These are phyloP conservation scores for Torymus texanus DNA, from an alignment of 2,888 invertebrate species.

Conservation along the genomic window DNA sequence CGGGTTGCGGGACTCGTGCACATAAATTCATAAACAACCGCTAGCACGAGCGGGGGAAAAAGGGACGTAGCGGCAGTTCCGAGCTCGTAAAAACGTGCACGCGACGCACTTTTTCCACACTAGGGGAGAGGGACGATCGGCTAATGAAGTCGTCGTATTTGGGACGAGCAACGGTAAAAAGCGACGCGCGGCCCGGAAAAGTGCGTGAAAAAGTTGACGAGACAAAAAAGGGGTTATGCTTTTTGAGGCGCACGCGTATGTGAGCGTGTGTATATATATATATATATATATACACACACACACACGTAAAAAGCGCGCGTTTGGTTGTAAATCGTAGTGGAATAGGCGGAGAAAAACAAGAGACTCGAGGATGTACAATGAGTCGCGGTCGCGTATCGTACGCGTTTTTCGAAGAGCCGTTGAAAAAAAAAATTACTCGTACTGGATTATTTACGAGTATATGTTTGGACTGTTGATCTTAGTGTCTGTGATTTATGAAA, in stretches of 20 bases:
- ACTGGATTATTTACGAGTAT: not conserved
- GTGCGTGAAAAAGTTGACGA: not conserved
- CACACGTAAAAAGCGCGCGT: not conserved
- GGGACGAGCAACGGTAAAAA: conserved; percentile 48
- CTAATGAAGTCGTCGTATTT: conserved; percentile 28
- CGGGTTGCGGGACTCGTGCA: conserved; percentile 60
- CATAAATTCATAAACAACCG: conserved; percentile 72
- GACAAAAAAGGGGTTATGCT: conserved; percentile 3
- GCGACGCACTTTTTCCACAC: conserved; percentile 38
- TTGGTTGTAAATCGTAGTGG: conserved; percentile 20
- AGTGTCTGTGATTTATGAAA: no score
- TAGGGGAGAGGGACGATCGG: not conserved
- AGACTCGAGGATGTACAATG: conserved; percentile 2
- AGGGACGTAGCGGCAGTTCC: conserved; percentile 28
- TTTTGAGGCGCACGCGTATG: not conserved
- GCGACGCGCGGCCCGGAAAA: not conserved
- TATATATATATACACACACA: not conserved
- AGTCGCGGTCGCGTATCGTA: no score
- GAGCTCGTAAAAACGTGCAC: conserved; percentile 52
- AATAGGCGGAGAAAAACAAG: conserved; percentile 20
- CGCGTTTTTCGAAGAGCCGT: no score
- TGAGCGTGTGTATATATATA: no score
- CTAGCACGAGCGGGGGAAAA: conserved; percentile 51
- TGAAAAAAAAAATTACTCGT: not conserved
- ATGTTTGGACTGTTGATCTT: not conserved